phyloP scores from a whole-genome alignment of 2,113 vertebrate genomes.

The Amblyopsis rosae region DNA sequence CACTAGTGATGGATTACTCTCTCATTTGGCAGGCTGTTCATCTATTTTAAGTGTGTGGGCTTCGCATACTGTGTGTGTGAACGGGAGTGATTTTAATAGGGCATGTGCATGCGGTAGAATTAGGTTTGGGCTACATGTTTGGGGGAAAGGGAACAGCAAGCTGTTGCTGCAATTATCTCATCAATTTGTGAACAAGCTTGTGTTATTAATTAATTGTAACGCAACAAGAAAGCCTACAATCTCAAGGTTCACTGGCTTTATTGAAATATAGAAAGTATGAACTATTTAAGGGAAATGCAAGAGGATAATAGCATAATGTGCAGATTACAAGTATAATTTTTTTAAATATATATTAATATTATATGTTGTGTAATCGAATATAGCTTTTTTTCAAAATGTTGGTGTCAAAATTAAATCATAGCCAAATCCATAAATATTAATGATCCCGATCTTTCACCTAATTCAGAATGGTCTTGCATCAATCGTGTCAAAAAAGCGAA shows the following conservation, averaged over 20 bases:
- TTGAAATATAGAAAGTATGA: neutral
- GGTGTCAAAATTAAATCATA: neutral
- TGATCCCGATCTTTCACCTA: neutral
- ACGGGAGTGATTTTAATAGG: conserved; percentile 14
- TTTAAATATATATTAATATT: neutral
- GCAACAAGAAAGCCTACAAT: neutral
- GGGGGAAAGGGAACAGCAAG: conserved; percentile 5
- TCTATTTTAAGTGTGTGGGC: conserved; percentile 52
- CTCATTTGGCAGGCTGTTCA: conserved; percentile 74
- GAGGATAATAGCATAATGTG: neutral
- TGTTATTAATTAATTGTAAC: neutral
- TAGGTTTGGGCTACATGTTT: conserved; percentile 10
- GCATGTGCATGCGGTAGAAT: neutral
- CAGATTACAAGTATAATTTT: neutral
- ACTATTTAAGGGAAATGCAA: neutral
- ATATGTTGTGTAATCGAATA: neutral
- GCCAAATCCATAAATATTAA: conserved; percentile 5
- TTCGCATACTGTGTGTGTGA: conserved; percentile 24
- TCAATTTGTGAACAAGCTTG: neutral
- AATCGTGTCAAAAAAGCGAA: conserved; percentile 16
- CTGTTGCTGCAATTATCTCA: neutral
- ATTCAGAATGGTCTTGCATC: conserved; percentile 3
- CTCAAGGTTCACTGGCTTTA: neutral
- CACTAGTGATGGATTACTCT: conserved; percentile 78
- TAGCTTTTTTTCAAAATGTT: neutral